Evolutionary conservation across 2,888 invertebrate species (phyloP), one percentile per base, ranked within the genome.

Genomic region (Melitaea athalia): DNA sequence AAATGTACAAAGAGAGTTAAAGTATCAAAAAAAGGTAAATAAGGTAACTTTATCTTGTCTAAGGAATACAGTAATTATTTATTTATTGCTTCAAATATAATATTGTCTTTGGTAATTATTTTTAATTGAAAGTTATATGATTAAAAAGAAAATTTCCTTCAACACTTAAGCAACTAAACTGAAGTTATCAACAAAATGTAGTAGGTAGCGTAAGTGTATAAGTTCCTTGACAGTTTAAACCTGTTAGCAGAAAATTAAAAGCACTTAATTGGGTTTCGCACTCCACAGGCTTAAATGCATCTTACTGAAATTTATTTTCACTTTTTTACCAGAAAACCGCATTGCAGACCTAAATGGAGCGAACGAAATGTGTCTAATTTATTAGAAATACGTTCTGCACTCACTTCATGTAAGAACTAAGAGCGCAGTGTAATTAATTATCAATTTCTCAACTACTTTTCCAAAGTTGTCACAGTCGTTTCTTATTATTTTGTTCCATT

Each of bases 371-470:
- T 45, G 7, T 15, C 43, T 59, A 59, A 60, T 65, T 60, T 43
- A 65, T 60, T 52, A 60, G 33, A n/a, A 8, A 65, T 49, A n/a
- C 12, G 45, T 15, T 61, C 60, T 60, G 45, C 31, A 15, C 52
- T 52, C 50, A 60, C 17, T 65, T 31, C 45, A 52, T 31, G 43
- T 45, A 49, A 52, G 45, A 60, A 43, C 52, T 45, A 49, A 52
- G 45, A 60, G 50, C 52, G 50, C 49, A 49, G 59, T 24, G 3
- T 60, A 52, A 65, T 60, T 65, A 65, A 60, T 53, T 45, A 65
- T 53, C 60, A 52, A 65, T 65, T 65, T 43, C 47, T 65, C 53
- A 52, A 33, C 24, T 2, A 5, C 8, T 5, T 24, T 52, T 42
- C 43, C 31, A n/a, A 10, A 52, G 59, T 65, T 65, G 12, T 52